phyloP scores from a whole-genome alignment of 2,888 invertebrate genomes.

The Hirtodrosophila duncani region DNA sequence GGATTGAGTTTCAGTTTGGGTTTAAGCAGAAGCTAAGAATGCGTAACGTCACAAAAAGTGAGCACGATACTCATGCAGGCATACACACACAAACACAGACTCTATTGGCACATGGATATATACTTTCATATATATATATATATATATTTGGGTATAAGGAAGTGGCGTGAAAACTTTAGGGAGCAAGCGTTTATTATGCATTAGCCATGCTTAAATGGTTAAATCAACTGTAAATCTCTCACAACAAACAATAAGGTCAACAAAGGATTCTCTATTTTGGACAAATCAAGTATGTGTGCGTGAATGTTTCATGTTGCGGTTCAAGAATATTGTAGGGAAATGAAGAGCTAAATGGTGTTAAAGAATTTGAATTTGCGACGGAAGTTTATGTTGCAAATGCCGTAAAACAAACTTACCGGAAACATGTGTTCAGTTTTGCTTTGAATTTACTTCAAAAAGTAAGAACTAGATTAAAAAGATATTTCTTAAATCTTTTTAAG shows the following conservation, averaged over 20 bases:
- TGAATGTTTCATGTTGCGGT: no score
- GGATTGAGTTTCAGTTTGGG: no score
- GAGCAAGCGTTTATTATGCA: constrained; percentile 63
- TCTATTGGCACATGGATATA: constrained; percentile 21
- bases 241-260: constrained; percentile 44
- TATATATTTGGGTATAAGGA: constrained; percentile 6
- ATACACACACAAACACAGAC: constrained; percentile 1
- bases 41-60: constrained; percentile 24
- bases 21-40: constrained; percentile 10
- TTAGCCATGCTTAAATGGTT: constrained; percentile 61
- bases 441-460: no score
- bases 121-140: constrained; percentile 1
- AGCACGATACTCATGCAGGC: neutral
- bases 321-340: no score
- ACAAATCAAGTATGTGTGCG: no score
- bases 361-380: no score
- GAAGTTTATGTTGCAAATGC: no score
- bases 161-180: constrained; percentile 60
- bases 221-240: constrained; percentile 68
- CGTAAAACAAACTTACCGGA: no score
- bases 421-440: no score
- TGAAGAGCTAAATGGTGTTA: no score
- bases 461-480: no score
- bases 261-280: constrained; percentile 24
- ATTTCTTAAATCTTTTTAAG: no score